phyloP scores from a whole-genome alignment of 2,797 vertebrate species.

The Falco cherrug region DNA sequence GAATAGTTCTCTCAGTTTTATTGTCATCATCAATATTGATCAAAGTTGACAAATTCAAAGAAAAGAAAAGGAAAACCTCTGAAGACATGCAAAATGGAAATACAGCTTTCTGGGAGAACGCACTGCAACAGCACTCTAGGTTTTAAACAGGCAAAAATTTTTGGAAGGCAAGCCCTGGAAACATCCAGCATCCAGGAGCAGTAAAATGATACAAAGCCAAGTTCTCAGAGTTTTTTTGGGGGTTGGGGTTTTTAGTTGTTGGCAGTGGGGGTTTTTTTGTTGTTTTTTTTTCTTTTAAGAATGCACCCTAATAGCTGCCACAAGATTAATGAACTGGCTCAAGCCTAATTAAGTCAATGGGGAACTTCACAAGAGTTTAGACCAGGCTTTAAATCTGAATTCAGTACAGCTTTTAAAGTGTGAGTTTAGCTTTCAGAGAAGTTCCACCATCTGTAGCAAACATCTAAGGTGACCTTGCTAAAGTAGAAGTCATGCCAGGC shows the following conservation, averaged over 20 bases:
- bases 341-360: neutral
- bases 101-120: neutral
- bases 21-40: neutral
- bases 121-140: neutral
- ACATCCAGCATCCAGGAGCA: neutral
- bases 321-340: neutral
- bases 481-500: neutral
- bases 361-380: neutral
- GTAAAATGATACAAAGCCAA: neutral
- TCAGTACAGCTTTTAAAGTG: neutral
- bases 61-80: neutral
- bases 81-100: neutral
- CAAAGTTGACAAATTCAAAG: neutral
- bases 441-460: neutral
- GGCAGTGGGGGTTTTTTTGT: no score
- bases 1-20: neutral
- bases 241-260: neutral
- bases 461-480: neutral
- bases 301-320: neutral
- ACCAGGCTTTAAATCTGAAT: neutral
- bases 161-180: neutral
- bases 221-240: neutral
- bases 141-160: neutral
- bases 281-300: neutral
- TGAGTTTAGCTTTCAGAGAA: neutral